Evolutionary conservation across 2,797 vertebrate species (phyloP).

Genomic region (Cuniculus paca): DNA sequence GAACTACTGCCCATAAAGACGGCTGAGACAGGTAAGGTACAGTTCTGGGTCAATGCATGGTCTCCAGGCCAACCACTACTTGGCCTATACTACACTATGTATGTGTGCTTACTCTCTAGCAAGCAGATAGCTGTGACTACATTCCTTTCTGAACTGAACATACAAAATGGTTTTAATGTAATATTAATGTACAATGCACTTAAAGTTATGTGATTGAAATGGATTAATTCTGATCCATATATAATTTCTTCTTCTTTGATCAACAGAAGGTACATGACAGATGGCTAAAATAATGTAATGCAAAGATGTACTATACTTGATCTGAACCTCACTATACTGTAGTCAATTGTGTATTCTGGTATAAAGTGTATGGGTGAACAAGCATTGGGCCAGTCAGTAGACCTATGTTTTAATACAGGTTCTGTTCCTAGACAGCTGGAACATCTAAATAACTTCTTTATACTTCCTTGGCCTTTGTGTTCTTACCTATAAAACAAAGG

Average conservation of each 20-base stretch:
- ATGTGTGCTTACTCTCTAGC: background rate
- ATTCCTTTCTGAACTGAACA: background rate
- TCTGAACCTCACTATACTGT: background rate
- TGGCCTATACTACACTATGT: background rate
- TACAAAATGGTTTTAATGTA: background rate
- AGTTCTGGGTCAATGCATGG: background rate
- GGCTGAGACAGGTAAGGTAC: background rate
- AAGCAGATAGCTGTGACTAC: background rate
- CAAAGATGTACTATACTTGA: background rate
- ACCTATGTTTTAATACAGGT: background rate
- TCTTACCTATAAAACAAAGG: slow-evolving; percentile 4
- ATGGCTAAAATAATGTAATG: background rate
- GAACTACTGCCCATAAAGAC: background rate
- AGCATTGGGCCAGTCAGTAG: background rate
- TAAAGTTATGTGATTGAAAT: background rate
- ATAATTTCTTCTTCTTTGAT: background rate
- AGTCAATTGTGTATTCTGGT: background rate
- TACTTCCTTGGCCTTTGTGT: background rate
- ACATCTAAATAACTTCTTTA: background rate
- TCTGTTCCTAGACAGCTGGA: background rate
- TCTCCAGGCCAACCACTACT: background rate
- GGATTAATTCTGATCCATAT: slow-evolving; percentile 18
- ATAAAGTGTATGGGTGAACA: background rate
- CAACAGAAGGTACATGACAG: slow-evolving; percentile 16
- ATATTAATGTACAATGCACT: background rate